Conservation (phyloP, 2,113 vertebrate species). For the Hypocryptadius cinnamomeus region DNA sequence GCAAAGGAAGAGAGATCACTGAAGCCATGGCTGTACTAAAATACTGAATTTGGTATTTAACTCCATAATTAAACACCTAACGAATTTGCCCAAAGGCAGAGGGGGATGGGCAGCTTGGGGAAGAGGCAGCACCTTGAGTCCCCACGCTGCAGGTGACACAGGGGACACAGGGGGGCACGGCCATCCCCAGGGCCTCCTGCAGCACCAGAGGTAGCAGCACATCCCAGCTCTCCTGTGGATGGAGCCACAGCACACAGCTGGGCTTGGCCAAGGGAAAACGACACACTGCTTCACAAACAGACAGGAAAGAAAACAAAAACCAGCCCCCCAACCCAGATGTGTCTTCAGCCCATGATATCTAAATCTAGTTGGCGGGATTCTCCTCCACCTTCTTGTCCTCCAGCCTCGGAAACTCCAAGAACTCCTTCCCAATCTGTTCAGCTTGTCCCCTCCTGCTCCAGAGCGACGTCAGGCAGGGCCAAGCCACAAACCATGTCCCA, state of each 20-base stretch:
- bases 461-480: not conserved
- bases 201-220: not conserved
- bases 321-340: not conserved
- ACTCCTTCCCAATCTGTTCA: not conserved
- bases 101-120: not conserved
- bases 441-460: not conserved
- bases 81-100: not conserved
- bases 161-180: accelerated
- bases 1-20: not conserved
- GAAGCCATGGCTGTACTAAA: not conserved
- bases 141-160: not conserved
- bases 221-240: accelerated
- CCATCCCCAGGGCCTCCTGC: not conserved
- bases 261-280: not conserved
- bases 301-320: not conserved
- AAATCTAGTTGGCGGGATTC: accelerated
- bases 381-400: not conserved
- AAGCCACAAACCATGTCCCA: accelerated
- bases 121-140: not conserved
- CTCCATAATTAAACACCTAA: not conserved
- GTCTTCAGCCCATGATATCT: accelerated
- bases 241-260: not conserved
- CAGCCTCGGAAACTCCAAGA: not conserved
- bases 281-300: not conserved
- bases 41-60: not conserved